Percentiles rank a stretch among this genome's conserved stretches.
Evolutionary conservation across 2,797 vertebrate genomes (phyloP).

Genomic region (Florisuga fusca): DNA sequence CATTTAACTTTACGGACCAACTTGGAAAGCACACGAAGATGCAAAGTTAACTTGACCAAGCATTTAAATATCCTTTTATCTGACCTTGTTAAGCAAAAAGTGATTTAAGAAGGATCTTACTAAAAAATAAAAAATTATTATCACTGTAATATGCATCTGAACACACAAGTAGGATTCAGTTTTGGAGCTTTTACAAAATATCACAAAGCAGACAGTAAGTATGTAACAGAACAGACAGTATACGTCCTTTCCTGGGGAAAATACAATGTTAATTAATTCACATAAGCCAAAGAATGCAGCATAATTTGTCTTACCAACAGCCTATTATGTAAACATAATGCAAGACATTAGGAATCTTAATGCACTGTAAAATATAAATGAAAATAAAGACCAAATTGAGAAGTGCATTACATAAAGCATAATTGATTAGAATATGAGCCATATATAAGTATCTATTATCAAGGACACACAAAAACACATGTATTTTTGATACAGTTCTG

Average conservation of each 20-base stretch:
- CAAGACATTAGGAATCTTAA: not conserved
- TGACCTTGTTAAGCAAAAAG: not conserved
- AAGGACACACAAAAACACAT: not conserved
- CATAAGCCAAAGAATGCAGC: not conserved
- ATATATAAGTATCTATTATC: not conserved
- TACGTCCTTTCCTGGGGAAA: not conserved
- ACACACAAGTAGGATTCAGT: not conserved
- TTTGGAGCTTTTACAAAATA: not conserved
- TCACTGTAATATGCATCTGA: not conserved
- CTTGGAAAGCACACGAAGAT: not conserved
- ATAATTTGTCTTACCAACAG: not conserved
- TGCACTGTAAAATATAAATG: not conserved
- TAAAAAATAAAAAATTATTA: not conserved
- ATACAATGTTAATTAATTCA: slow-evolving; percentile 5
- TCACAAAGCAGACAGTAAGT: not conserved
- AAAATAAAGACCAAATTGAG: not conserved
- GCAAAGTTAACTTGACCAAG: not conserved
- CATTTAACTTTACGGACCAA: not conserved
- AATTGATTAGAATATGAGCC: not conserved
- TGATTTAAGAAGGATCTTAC: not conserved
- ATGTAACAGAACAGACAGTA: not conserved
- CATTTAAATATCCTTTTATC: not conserved
- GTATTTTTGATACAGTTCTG: not conserved
- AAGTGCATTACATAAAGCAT: not conserved
- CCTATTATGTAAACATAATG: not conserved